Conservation (phyloP, 2,888 invertebrate genomes). For the Leptothorax acervorum region DNA sequence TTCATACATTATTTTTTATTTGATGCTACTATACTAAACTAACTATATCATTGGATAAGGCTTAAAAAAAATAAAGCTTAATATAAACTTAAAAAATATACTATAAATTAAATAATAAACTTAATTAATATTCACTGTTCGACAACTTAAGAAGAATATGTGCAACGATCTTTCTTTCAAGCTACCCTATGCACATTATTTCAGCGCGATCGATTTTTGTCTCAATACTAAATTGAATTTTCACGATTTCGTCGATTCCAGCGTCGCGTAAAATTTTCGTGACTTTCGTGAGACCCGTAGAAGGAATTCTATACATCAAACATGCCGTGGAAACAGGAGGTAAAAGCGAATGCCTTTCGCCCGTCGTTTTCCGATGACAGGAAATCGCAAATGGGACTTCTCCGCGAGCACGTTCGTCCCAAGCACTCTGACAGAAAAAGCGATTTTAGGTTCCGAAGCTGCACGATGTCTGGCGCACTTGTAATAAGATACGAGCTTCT, state of each 20-base stretch:
- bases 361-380: constrained; percentile 26
- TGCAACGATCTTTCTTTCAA: neutral
- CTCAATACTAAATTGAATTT: constrained; percentile 28
- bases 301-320: neutral
- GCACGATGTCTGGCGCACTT: constrained; percentile 92
- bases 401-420: neutral
- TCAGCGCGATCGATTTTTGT: constrained; percentile 55
- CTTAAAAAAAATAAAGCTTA: too few relatives aligned
- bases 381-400: neutral
- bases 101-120: neutral
- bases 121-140: neutral
- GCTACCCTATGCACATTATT: neutral
- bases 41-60: neutral
- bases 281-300: constrained; percentile 46
- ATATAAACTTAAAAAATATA: neutral
- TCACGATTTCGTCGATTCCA: neutral
- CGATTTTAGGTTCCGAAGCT: constrained; percentile 83
- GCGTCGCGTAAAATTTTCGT: constrained; percentile 57
- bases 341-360: constrained; percentile 33
- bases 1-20: too few relatives aligned
- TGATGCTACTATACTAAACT: too few relatives aligned
- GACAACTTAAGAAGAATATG: neutral
- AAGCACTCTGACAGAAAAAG: neutral
- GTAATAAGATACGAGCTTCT: constrained; percentile 93
- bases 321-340: constrained; percentile 73